Evolutionary conservation across 2,797 vertebrate species (phyloP).

Genomic region (Pteronotus mesoamericanus): DNA sequence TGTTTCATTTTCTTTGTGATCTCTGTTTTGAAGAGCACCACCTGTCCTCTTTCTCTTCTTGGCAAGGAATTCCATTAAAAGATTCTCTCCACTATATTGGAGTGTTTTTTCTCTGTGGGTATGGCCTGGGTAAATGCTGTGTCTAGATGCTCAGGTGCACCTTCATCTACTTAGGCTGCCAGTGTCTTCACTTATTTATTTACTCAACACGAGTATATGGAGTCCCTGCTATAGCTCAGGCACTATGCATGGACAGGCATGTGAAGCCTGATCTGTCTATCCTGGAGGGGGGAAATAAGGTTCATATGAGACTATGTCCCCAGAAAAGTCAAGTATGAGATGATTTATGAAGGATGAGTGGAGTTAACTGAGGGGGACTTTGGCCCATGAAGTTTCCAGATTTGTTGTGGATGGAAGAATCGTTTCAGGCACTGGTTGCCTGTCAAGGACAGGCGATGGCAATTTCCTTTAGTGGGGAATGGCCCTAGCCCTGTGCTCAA

Average conservation of each 20-base stretch:
- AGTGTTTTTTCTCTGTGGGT: neutral
- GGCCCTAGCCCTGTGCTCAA: too few relatives aligned
- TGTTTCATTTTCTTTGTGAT: neutral
- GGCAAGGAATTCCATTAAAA: neutral
- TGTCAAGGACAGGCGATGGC: too few relatives aligned
- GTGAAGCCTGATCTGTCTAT: neutral
- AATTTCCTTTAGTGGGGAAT: too few relatives aligned
- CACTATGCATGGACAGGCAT: neutral
- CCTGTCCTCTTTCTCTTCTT: neutral
- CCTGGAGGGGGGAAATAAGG: neutral
- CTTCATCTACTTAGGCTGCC: neutral
- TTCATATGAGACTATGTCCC: neutral
- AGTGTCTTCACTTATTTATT: neutral
- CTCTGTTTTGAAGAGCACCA: neutral
- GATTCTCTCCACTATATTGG: neutral
- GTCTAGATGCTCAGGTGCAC: neutral
- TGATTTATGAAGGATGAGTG: neutral
- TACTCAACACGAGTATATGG: neutral
- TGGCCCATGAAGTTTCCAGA: too few relatives aligned
- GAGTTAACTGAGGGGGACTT: too few relatives aligned
- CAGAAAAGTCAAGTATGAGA: neutral
- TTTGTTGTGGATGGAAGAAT: too few relatives aligned
- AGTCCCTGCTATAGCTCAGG: neutral
- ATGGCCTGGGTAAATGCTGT: neutral
- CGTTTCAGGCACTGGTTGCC: too few relatives aligned